Conservation (phyloP, 2,113 vertebrate species). For the Corydoras maculifer region DNA sequence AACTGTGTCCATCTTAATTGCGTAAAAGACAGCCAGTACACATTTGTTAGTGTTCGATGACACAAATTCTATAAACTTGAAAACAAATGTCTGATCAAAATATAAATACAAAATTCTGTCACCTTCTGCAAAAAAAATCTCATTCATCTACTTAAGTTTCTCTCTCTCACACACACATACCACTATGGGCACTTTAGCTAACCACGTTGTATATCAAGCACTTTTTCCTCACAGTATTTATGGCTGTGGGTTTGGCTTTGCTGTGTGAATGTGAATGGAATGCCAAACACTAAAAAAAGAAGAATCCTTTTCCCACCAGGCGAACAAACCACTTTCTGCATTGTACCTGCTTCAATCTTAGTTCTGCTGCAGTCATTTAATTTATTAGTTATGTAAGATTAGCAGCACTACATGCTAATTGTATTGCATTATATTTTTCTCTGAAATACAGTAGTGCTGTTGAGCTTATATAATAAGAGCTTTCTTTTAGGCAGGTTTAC, state of each 20-base stretch:
- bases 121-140: constrained; percentile 4
- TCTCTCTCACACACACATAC: not conserved
- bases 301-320: not conserved
- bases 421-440: too few relatives aligned
- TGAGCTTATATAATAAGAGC: too few relatives aligned
- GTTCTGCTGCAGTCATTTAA: too few relatives aligned
- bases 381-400: too few relatives aligned
- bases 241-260: constrained; percentile 31
- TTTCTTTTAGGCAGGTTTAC: too few relatives aligned
- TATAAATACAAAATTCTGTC: not conserved
- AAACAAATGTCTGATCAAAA: not conserved
- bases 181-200: not conserved
- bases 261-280: constrained; percentile 20
- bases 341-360: not conserved
- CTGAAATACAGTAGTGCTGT: too few relatives aligned
- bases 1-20: too few relatives aligned
- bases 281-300: not conserved
- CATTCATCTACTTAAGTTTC: not conserved
- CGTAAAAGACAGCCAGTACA: too few relatives aligned
- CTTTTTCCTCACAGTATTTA: constrained; percentile 17
- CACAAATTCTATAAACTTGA: too few relatives aligned
- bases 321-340: not conserved
- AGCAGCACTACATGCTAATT: too few relatives aligned
- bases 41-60: too few relatives aligned
- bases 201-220: constrained; percentile 23